phyloP scores from a whole-genome alignment of 2,113 vertebrate genomes.

The Abramis brama region DNA sequence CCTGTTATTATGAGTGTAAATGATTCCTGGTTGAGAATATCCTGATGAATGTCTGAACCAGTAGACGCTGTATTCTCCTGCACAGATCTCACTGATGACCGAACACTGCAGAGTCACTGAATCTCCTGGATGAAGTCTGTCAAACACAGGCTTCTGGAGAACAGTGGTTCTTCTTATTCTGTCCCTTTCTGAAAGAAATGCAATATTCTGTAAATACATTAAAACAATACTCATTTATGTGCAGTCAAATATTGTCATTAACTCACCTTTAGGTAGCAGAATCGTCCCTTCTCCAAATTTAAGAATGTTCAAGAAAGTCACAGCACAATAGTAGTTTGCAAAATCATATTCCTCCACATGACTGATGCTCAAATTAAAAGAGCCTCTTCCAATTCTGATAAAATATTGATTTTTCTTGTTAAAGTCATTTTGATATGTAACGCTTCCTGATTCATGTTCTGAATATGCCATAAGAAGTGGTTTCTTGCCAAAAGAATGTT shows the following conservation, averaged over 20 bases:
- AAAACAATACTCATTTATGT: neutral
- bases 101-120: slow-evolving; percentile 60
- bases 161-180: neutral
- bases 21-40: slow-evolving; percentile 44
- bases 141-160: neutral
- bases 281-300: slow-evolving; percentile 6
- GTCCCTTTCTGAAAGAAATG: neutral
- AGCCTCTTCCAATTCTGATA: neutral
- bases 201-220: neutral
- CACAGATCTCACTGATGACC: slow-evolving; percentile 29
- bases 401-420: neutral
- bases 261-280: slow-evolving; percentile 13
- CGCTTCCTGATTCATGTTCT: neutral
- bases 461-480: slow-evolving; percentile 8
- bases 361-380: slow-evolving; percentile 12
- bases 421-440: neutral
- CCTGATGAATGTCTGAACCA: slow-evolving; percentile 56
- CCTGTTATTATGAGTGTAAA: slow-evolving; percentile 46
- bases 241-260: neutral
- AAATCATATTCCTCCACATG: neutral
- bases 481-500: slow-evolving; percentile 11
- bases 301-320: neutral
- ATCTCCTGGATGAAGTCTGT: slow-evolving; percentile 45
- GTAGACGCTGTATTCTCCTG: slow-evolving; percentile 47
- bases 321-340: slow-evolving; percentile 27